phyloP scores from a whole-genome alignment of 2,888 invertebrate genomes.

The Metalampra italica region DNA sequence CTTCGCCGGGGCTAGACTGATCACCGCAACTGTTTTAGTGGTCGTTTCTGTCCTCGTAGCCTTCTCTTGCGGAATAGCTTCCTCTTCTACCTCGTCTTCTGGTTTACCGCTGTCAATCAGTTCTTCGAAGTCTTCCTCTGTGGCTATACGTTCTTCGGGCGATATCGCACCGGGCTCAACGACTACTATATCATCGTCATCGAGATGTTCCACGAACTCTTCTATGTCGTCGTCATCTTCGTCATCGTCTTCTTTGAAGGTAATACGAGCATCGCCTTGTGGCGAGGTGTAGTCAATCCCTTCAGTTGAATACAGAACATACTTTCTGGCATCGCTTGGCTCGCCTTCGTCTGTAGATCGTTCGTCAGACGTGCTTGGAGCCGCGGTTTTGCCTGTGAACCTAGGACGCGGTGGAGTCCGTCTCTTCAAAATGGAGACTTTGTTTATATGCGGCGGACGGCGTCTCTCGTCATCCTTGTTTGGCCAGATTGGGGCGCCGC shows the following conservation, averaged over 20 bases:
- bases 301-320: slow-evolving; percentile 80
- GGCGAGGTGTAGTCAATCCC: slow-evolving; percentile 78
- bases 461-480: slow-evolving; percentile 59
- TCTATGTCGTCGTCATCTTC: slow-evolving; percentile 49
- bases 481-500: slow-evolving; percentile 84
- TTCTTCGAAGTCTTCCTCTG: slow-evolving; percentile 83
- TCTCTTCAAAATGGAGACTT: slow-evolving; percentile 79
- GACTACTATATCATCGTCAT: slow-evolving; percentile 81
- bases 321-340: slow-evolving; percentile 80
- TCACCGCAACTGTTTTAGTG: slow-evolving; percentile 75
- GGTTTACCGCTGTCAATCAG: slow-evolving; percentile 81
- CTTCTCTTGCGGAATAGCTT: slow-evolving; percentile 47
- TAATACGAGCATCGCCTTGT: slow-evolving; percentile 71
- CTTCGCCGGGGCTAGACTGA: slow-evolving; percentile 67
- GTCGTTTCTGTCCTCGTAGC: slow-evolving; percentile 73
- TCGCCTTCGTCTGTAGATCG: slow-evolving; percentile 24
- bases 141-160: slow-evolving; percentile 81
- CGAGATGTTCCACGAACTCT: slow-evolving; percentile 56
- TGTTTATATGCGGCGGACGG: slow-evolving; percentile 56
- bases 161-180: slow-evolving; percentile 80
- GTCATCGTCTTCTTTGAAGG: slow-evolving; percentile 49
- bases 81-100: slow-evolving; percentile 67
- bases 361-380: slow-evolving; percentile 26
- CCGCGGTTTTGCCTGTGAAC: slow-evolving; percentile 47
- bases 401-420: slow-evolving; percentile 79